A percentile compares a stretch with the other conserved stretches of the same genome.
phyloP scores from a whole-genome alignment of 1,140 invertebrate genomes.

The Polyergus mexicanus region DNA sequence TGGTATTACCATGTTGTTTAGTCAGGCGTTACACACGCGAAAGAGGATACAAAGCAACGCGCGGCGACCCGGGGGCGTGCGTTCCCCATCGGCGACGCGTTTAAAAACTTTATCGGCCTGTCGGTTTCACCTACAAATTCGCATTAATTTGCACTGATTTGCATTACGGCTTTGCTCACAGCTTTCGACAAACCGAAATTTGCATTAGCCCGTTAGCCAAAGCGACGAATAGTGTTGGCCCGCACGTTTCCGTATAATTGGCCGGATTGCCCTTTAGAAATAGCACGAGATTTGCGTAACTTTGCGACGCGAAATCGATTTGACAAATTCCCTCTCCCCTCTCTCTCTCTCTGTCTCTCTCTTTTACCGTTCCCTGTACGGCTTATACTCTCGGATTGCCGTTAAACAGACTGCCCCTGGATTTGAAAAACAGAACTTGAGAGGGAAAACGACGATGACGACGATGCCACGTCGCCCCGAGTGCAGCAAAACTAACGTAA shows the following conservation, averaged over 20 bases:
- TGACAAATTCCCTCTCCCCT: slow-evolving; percentile 21
- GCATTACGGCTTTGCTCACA: slow-evolving; percentile 61
- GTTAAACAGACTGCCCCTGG: slow-evolving; percentile 40
- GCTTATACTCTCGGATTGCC: slow-evolving; percentile 33
- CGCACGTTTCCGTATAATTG: slow-evolving; percentile 55
- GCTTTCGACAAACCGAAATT: slow-evolving; percentile 63
- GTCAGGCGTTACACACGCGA: slow-evolving; percentile 41
- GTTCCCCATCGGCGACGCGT: slow-evolving; percentile 8
- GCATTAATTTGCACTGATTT: slow-evolving; percentile 64
- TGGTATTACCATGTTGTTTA: slow-evolving; percentile 53
- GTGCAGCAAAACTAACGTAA: slow-evolving; percentile 23
- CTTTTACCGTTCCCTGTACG: not conserved
- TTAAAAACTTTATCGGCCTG: slow-evolving; percentile 63
- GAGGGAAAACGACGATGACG: slow-evolving; percentile 42
- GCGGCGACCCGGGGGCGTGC: not conserved
- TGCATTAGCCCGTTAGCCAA: slow-evolving; percentile 51
- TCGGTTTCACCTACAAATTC: slow-evolving; percentile 63
- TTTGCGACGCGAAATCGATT: slow-evolving; percentile 48
- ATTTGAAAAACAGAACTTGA: slow-evolving; percentile 51
- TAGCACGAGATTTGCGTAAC: slow-evolving; percentile 43
- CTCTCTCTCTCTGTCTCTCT: not conserved
- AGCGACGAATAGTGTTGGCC: slow-evolving; percentile 42
- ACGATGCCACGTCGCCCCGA: not conserved
- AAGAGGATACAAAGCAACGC: slow-evolving; percentile 38
- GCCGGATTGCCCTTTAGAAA: slow-evolving; percentile 55